Base-by-base conservation (phyloP, 2,797 vertebrate species). In the Rachycentron canadum region DNA sequence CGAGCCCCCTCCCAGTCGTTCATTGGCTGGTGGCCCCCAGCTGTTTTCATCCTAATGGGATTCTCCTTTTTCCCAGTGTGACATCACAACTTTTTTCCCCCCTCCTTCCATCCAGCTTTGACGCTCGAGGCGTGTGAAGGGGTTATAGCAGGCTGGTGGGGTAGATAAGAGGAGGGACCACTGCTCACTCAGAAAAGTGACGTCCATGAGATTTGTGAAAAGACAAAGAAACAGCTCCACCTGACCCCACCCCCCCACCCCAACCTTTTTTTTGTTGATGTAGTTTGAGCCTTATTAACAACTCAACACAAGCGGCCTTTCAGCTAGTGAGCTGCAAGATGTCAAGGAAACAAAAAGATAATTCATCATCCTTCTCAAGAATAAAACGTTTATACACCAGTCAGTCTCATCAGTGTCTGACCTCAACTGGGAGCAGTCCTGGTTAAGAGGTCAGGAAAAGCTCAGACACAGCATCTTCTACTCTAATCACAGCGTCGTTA, bases 21-120 rank as follows among this genome's bases (percentile, higher is more conserved):
- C 69, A 76, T 74, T 87, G 74, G 77, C 78, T 64, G 56, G n/a
- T 68, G 60, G 28, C 40, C 38, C 43, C 59, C 79, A 78, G 81
- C 79, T 84, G 79, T 66, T 80, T 41, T 63, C 52, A 26, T 74
- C 69, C 81, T 49, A 40, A 74, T 36, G 58, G 74, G 69, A 83
- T 74, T 78, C 55, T 83, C 66, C 58, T 36, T 68, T 66, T 80
- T 49, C 76, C 79, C 82, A 71, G 57, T 0, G 3, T 84, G 60
- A 81, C 67, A 47, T 80, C 79, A 79, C n/a, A 26, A 58, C 41
- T 21, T 13, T 34, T 49, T 58, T 43, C 38, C 43, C n/a, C 7
- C 0, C 45, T 41, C 25, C 12, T 0, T 38, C 16, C 16, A 25
- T 9, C 5, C 25, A 19, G 23, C 61, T 63, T 45, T 9, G 53